A percentile compares a stretch with the other conserved stretches of the same genome.
Conservation (phyloP, 1,140 invertebrate genomes). For the Zaprionus vittiger region DNA sequence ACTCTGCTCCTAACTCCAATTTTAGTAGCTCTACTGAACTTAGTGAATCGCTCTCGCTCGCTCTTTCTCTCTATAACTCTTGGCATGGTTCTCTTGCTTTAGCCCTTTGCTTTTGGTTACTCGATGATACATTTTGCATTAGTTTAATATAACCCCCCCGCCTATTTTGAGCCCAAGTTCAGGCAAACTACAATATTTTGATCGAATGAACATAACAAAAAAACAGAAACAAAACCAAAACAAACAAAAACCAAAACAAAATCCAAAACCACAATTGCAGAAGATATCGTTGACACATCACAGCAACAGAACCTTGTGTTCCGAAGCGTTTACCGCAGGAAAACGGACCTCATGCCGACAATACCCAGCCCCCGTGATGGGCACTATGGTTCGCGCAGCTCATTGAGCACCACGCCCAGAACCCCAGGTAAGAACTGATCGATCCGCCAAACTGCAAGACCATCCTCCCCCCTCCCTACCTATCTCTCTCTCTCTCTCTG, state of each 20-base stretch:
- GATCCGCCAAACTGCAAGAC: not conserved
- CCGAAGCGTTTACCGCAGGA: constrained; percentile 90
- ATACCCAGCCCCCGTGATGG: constrained; percentile 90
- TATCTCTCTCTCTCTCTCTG: constrained; percentile 1
- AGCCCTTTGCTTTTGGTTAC: constrained; percentile 46
- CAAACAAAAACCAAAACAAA: constrained; percentile 28
- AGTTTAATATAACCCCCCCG: constrained; percentile 34
- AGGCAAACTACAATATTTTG: constrained; percentile 26
- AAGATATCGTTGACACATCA: constrained; percentile 85
- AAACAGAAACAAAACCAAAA: constrained; percentile 33
- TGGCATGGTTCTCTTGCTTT: constrained; percentile 49
- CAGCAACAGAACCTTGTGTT: constrained; percentile 85
- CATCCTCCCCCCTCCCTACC: constrained; percentile 21
- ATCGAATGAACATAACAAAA: constrained; percentile 37
- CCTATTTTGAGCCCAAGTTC: constrained; percentile 36
- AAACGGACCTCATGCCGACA: constrained; percentile 95
- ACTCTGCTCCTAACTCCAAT: constrained; percentile 14
- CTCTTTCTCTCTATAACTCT: constrained; percentile 18
- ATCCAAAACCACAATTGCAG: constrained; percentile 74
- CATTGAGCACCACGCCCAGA: constrained; percentile 87
- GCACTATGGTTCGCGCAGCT: constrained; percentile 85
- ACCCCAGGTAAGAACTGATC: constrained; percentile 88
- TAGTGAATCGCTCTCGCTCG: constrained; percentile 5
- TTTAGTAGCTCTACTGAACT: constrained; percentile 35
- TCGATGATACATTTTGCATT: constrained; percentile 50